Percentiles rank a stretch among this genome's conserved stretches.
Evolutionary conservation across 2,888 invertebrate genomes (phyloP).

Genomic region (Phoronis australis): DNA sequence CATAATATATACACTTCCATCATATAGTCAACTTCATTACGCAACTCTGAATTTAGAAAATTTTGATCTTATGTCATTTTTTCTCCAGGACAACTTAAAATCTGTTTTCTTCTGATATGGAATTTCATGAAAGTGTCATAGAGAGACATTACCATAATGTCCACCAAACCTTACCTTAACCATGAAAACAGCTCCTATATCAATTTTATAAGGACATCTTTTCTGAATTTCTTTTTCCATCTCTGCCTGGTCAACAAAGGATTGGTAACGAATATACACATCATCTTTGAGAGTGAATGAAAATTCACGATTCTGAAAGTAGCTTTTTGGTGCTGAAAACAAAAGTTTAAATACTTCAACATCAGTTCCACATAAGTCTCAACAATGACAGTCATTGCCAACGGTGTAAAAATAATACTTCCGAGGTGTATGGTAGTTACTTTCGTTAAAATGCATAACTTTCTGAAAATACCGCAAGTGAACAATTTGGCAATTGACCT

Average conservation of each 20-base stretch:
- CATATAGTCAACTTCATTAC: too few relatives aligned
- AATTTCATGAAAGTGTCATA: too few relatives aligned
- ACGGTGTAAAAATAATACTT: background rate
- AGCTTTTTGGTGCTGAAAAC: constrained; percentile 51
- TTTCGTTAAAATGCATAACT: background rate
- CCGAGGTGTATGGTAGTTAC: background rate
- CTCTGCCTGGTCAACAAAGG: constrained; percentile 74
- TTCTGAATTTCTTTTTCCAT: constrained; percentile 74
- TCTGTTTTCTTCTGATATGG: too few relatives aligned
- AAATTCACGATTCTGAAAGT: constrained; percentile 69
- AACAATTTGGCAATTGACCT: too few relatives aligned
- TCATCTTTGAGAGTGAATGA: constrained; percentile 92
- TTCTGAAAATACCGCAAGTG: background rate
- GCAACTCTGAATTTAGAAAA: too few relatives aligned
- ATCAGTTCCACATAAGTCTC: background rate
- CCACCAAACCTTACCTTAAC: too few relatives aligned
- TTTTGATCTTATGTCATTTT: too few relatives aligned
- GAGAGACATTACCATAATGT: too few relatives aligned
- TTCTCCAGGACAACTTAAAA: too few relatives aligned
- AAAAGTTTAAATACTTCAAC: constrained; percentile 8
- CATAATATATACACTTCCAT: too few relatives aligned
- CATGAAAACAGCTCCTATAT: constrained; percentile 86
- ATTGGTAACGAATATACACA: constrained; percentile 84
- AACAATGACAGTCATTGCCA: background rate
- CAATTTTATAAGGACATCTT: constrained; percentile 84